Evolutionary conservation across 2,888 invertebrate species (phyloP).

Genomic region (Lithophane semibrunnea): DNA sequence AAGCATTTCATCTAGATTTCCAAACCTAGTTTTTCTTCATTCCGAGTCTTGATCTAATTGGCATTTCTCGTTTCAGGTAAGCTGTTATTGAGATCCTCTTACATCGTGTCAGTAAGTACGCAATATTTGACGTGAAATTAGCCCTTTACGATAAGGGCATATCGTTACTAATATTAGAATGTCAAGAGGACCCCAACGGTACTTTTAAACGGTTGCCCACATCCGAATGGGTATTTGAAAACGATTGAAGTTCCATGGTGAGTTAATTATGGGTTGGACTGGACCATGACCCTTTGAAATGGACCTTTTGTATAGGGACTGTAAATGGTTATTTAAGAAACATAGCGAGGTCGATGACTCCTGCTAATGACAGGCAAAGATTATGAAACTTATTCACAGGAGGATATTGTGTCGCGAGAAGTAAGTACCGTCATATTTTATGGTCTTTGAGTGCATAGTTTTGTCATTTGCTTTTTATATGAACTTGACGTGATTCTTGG

Average conservation of each 20-base stretch:
- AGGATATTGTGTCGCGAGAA: conserved; percentile 56
- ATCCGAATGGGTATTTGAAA: conserved; percentile 72
- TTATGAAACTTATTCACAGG: conserved; percentile 62
- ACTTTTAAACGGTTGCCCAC: conserved; percentile 63
- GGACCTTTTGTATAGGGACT: conserved; percentile 76
- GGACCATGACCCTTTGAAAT: conserved; percentile 79
- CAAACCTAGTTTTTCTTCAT: conserved; percentile 53
- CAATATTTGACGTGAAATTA: conserved; percentile 36
- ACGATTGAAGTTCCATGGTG: conserved; percentile 80
- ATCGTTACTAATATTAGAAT: conserved; percentile 50
- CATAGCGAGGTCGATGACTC: conserved; percentile 77
- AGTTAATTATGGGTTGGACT: conserved; percentile 86
- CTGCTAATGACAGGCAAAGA: conserved; percentile 70
- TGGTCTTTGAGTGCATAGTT: conserved; percentile 18
- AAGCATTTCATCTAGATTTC: conserved; percentile 48
- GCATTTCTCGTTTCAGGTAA: conserved; percentile 80
- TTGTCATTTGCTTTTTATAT: conserved; percentile 20
- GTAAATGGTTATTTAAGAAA: conserved; percentile 74
- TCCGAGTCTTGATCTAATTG: conserved; percentile 36
- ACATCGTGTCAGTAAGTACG: conserved; percentile 37
- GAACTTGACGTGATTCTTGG: conserved; percentile 9
- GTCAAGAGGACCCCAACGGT: conserved; percentile 60
- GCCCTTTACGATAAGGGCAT: conserved; percentile 16
- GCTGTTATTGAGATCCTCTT: conserved; percentile 49
- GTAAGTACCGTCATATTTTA: conserved; percentile 54